Percentiles rank a stretch among this genome's conserved stretches.
Conservation (phyloP, 2,888 invertebrate genomes). For the Napeogenes sylphis region DNA sequence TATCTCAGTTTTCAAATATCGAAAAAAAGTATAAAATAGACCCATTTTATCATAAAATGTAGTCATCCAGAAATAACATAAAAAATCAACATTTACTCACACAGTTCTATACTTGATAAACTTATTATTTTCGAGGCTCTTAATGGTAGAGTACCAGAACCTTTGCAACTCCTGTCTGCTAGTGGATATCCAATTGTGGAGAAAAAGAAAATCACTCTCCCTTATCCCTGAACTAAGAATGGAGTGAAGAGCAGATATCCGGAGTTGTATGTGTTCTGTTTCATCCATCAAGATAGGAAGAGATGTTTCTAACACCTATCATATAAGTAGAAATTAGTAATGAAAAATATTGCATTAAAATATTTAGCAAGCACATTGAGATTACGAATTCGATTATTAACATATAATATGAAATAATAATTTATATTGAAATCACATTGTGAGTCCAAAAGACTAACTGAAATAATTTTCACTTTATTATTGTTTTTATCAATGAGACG, state of each 20-base stretch:
- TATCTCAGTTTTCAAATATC: too few relatives aligned
- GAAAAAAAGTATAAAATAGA: too few relatives aligned
- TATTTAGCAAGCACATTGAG: too few relatives aligned
- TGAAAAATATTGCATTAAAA: too few relatives aligned
- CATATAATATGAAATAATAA: too few relatives aligned
- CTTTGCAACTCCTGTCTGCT: constrained; percentile 81
- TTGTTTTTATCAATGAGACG: background rate
- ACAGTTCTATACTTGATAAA: constrained; percentile 80
- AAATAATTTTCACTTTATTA: background rate
- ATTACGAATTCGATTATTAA: too few relatives aligned
- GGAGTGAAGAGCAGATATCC: constrained; percentile 81
- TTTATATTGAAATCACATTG: too few relatives aligned
- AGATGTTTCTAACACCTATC: constrained; percentile 69
- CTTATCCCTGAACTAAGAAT: constrained; percentile 81
- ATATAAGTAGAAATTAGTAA: too few relatives aligned
- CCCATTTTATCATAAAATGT: too few relatives aligned
- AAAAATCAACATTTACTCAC: constrained; percentile 66
- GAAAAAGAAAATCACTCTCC: constrained; percentile 81
- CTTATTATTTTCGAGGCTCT: constrained; percentile 81
- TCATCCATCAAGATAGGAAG: constrained; percentile 83
- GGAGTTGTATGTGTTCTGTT: constrained; percentile 81
- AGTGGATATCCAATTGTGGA: constrained; percentile 81
- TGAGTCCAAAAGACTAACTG: background rate
- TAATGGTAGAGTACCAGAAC: constrained; percentile 84
- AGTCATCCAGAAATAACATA: background rate